Percentiles rank a stretch among this genome's conserved stretches.
These are phyloP conservation scores for Spheniscus humboldti DNA, from an alignment of 2,797 vertebrate genomes.

Conservation along the genomic window DNA sequence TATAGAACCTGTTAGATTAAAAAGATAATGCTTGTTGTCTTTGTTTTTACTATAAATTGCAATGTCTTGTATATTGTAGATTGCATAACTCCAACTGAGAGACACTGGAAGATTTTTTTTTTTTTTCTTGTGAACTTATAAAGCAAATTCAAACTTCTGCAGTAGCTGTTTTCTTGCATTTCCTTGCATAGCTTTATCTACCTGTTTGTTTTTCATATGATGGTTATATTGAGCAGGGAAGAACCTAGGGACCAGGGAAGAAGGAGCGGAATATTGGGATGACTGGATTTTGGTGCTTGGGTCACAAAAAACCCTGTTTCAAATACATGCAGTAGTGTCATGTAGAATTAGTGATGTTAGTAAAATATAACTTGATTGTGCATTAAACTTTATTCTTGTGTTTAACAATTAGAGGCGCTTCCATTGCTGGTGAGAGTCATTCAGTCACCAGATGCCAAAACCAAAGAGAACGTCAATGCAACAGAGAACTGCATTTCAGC, in stretches of 20 bases:
- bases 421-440: constrained; percentile 92
- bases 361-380: not conserved
- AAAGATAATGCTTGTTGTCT: not conserved
- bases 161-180: not conserved
- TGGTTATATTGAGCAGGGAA: not conserved
- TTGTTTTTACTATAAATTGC: not conserved
- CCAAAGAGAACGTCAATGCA: constrained; percentile 97
- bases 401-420: constrained; percentile 81
- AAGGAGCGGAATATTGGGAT: not conserved
- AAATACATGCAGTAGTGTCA: accelerated
- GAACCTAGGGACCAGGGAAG: not conserved
- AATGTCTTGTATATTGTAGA: not conserved
- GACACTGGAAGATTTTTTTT: not conserved
- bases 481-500: constrained; percentile 99
- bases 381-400: not conserved
- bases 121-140: not conserved
- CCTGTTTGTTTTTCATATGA: not conserved
- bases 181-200: not conserved
- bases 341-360: not conserved
- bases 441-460: constrained; percentile 89
- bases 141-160: not conserved
- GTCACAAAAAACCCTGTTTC: not conserved
- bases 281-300: not conserved
- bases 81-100: not conserved
- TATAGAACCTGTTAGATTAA: not conserved